A percentile compares a stretch with the other conserved stretches of the same genome.
Evolutionary conservation across 2,113 vertebrate genomes (phyloP).

Genomic region (Melanocharis versteri): DNA sequence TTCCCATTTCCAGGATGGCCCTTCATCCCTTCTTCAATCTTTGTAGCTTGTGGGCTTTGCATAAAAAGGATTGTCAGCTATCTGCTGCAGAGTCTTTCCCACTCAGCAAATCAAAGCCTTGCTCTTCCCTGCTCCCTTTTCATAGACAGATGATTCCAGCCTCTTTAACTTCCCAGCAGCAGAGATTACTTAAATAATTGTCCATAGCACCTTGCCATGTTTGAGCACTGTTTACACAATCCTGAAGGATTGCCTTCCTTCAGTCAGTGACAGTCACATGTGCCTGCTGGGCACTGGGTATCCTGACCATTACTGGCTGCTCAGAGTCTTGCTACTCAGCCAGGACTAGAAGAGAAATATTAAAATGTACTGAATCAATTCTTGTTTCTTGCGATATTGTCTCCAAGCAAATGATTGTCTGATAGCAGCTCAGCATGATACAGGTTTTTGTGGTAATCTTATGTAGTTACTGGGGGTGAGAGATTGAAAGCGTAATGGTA

Average conservation of each 20-base stretch:
- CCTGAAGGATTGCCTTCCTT: not conserved
- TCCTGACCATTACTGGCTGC: not conserved
- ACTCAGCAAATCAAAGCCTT: not conserved
- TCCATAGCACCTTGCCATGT: not conserved
- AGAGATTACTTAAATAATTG: not conserved
- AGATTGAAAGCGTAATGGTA: not conserved
- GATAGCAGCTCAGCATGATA: not conserved
- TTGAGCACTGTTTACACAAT: not conserved
- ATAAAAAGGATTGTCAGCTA: not conserved
- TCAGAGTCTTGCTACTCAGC: not conserved
- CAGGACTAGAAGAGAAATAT: not conserved
- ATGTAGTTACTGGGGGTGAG: not conserved
- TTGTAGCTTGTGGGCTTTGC: not conserved
- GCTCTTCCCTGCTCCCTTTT: not conserved
- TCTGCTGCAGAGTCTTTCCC: not conserved
- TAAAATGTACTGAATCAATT: not conserved
- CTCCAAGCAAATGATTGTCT: not conserved
- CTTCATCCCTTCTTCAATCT: not conserved
- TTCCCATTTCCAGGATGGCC: not conserved
- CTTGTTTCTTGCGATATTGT: not conserved
- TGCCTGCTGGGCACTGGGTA: not conserved
- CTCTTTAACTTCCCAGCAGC: not conserved
- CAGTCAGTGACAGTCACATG: not conserved
- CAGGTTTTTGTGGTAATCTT: rapidly evolving
- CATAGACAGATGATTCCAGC: not conserved